phyloP scores from a whole-genome alignment of 2,888 invertebrate genomes.

The Ochropleura plecta region DNA sequence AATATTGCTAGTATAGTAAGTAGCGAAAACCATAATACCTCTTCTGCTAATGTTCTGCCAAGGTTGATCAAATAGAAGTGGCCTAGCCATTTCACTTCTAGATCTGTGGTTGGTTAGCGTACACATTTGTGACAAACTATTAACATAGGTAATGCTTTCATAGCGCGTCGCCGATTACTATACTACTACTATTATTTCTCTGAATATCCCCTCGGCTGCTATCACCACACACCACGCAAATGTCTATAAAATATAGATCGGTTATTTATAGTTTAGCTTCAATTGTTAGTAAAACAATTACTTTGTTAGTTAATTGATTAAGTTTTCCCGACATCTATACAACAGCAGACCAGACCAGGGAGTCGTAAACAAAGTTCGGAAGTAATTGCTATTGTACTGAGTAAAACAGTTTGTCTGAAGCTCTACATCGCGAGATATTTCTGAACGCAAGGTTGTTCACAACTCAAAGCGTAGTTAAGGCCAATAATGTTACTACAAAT shows the following conservation, averaged over 20 bases:
- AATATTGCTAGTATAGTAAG: background rate
- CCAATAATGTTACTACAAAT: slow-evolving; percentile 33
- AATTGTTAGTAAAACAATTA: background rate
- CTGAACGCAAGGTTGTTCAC: slow-evolving; percentile 54
- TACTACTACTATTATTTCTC: background rate
- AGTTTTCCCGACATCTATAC: slow-evolving; percentile 14
- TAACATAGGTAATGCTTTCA: background rate
- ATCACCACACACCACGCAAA: background rate
- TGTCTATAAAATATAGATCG: background rate
- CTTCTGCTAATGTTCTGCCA: background rate
- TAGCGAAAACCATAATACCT: background rate
- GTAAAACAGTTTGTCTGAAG: slow-evolving; percentile 38
- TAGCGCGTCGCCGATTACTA: background rate
- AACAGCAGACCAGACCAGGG: slow-evolving; percentile 20
- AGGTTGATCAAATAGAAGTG: background rate
- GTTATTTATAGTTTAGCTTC: background rate
- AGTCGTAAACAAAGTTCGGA: slow-evolving; percentile 44
- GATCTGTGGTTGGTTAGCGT: background rate
- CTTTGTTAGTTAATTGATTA: slow-evolving; percentile 19
- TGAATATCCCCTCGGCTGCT: background rate
- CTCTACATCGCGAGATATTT: slow-evolving; percentile 50
- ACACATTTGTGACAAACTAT: background rate
- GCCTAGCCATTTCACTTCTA: no score
- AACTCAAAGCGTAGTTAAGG: slow-evolving; percentile 40
- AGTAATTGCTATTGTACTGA: slow-evolving; percentile 45